Evolutionary conservation across 1,140 invertebrate species (phyloP), one percentile per base, ranked within the genome.

Genomic region (Magallana gigas): DNA sequence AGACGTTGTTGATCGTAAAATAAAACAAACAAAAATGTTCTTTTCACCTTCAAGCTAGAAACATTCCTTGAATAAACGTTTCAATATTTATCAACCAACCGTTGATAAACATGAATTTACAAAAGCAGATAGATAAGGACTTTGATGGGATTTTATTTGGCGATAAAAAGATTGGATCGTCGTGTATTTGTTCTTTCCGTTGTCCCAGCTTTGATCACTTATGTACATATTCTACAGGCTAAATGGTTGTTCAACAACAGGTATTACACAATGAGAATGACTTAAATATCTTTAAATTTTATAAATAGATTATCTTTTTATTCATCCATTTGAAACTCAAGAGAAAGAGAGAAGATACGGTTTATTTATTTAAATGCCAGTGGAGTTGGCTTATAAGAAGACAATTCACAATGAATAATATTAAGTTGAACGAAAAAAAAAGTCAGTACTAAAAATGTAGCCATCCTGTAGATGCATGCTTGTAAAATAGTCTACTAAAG

Each of bases 231-330:
- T 29, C 68, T 12, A 11, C 23, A 7, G 8, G 68, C 8, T 18
- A 29, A 64, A 76, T 8, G 68, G 68, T 36, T 76, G 68, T 76
- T 76, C 36, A 76, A 76, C 68, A 76, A 76, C 68, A 76, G 68
- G 23, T 29, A 76, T 76, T 76, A 76, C 68, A 76, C 68, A 76
- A 76, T 76, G 36, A 23, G 23, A 76, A 48, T 48, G 60, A 2
- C 60, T 18, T 6, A 64, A 76, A 29, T 29, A 29, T 76, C 23
- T 36, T 12, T 76, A 29, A 36, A 76, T 29, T 29, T 4, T 48
- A 23, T 71, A 76, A 76, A 76, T 29, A 29, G 68, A 29, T 76
- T 29, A 76, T 76, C 12, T 76, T 71, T 71, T 48, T 18, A 23
- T 76, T 76, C 23, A 76, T 76, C 68, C 14, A 12, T 11, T 18